A percentile compares a stretch with the other conserved stretches of the same genome.
Evolutionary conservation across 2,113 vertebrate genomes (phyloP).

Genomic region (Brachypteracias leptosomus): DNA sequence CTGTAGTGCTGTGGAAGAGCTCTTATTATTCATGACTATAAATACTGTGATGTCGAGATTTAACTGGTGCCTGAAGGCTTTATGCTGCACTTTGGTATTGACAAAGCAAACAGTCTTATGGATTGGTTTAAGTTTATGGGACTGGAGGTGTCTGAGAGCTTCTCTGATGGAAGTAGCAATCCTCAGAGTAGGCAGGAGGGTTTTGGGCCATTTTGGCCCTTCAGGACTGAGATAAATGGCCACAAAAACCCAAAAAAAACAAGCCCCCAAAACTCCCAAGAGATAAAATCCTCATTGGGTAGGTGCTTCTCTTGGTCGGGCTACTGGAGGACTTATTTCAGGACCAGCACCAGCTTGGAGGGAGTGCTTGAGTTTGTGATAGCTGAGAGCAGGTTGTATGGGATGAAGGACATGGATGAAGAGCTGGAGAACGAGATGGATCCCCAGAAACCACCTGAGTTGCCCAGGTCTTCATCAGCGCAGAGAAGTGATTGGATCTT

Average conservation of each 20-base stretch:
- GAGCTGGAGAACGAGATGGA: not conserved
- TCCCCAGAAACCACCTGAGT: not conserved
- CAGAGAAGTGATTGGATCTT: not conserved
- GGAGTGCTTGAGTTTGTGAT: not conserved
- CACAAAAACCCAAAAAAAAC: not conserved
- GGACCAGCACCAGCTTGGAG: not conserved
- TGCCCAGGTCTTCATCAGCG: not conserved
- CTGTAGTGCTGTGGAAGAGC: constrained; percentile 43
- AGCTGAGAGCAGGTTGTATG: not conserved
- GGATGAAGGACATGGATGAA: not conserved
- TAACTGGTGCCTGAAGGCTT: constrained; percentile 57
- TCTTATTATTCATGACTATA: constrained; percentile 65
- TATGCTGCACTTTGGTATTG: not conserved
- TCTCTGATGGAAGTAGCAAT: not conserved
- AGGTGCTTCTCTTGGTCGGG: not conserved
- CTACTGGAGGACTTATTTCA: accelerated
- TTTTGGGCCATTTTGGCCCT: not conserved
- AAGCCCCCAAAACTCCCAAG: no score
- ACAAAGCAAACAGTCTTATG: constrained; percentile 51
- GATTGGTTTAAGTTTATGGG: not conserved
- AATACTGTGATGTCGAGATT: constrained; percentile 37
- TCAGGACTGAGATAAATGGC: not conserved
- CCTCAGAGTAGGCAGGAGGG: not conserved
- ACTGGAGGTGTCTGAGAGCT: not conserved
- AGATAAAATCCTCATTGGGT: accelerated